These are phyloP conservation scores for Spicauda simplicius DNA, from an alignment of 2,888 invertebrate genomes.

Conservation along the genomic window DNA sequence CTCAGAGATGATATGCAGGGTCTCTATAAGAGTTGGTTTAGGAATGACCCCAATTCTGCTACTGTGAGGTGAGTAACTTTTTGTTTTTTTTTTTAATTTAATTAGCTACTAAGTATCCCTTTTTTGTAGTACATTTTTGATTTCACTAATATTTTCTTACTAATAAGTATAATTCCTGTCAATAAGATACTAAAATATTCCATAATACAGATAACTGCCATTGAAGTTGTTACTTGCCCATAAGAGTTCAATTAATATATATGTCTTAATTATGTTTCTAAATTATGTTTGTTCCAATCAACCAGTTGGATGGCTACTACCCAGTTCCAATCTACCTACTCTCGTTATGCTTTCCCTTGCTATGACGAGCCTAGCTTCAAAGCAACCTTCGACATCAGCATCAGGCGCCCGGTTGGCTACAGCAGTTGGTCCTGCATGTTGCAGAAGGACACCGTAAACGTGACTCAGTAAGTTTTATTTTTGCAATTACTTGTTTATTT, in stretches of 20 bases:
- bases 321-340: conserved; percentile 88
- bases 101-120: not conserved
- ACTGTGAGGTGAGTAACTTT: conserved; percentile 52
- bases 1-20: conserved; percentile 75
- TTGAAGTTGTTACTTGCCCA: not conserved
- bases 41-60: conserved; percentile 48
- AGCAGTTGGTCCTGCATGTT: conserved; percentile 86
- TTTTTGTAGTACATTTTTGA: not conserved
- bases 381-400: conserved; percentile 88
- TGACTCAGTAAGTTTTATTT: conserved; percentile 51
- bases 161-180: no score
- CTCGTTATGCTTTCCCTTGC: conserved; percentile 90
- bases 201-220: no score
- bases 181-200: no score
- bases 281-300: conserved; percentile 33
- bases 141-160: no score
- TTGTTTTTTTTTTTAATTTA: not conserved
- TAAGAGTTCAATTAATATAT: not conserved
- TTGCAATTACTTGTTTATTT: not conserved
- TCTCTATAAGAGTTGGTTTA: conserved; percentile 74
- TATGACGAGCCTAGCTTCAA: conserved; percentile 94
- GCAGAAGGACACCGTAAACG: conserved; percentile 55
- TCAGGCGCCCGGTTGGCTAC: conserved; percentile 83
- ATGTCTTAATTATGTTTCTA: not conserved
- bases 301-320: conserved; percentile 86